Percentiles rank a stretch among this genome's conserved stretches.
Conservation (phyloP, 2,888 invertebrate genomes). For the Falcaria lacertinaria region DNA sequence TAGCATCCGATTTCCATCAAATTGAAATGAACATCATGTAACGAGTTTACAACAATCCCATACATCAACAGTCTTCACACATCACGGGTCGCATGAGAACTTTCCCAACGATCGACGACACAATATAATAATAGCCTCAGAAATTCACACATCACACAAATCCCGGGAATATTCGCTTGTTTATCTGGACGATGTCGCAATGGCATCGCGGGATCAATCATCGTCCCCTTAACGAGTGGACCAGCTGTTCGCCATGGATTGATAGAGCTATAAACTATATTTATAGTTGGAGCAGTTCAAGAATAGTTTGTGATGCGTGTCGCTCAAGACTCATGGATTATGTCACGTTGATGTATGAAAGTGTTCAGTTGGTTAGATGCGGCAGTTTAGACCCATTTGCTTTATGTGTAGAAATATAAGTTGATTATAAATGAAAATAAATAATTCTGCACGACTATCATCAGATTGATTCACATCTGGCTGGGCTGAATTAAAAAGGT, state of each 20-base stretch:
- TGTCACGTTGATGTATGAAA: constrained; percentile 9
- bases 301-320: constrained; percentile 59
- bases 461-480: too few relatives aligned
- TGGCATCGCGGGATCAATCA: constrained; percentile 64
- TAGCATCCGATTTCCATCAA: neutral
- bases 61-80: neutral
- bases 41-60: neutral
- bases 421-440: too few relatives aligned
- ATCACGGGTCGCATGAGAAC: neutral
- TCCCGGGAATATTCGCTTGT: constrained; percentile 41
- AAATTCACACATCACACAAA: constrained; percentile 34
- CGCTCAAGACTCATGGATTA: constrained; percentile 39
- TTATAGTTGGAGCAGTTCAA: constrained; percentile 62
- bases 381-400: constrained; percentile 16
- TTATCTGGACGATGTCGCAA: constrained; percentile 29
- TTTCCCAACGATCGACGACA: constrained; percentile 14
- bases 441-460: too few relatives aligned
- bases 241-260: constrained; percentile 71
- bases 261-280: constrained; percentile 75
- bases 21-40: constrained; percentile 3
- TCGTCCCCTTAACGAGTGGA: constrained; percentile 68
- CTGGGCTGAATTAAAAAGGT: too few relatives aligned
- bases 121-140: constrained; percentile 30
- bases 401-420: too few relatives aligned
- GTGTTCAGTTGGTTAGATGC: constrained; percentile 17